phyloP scores from a whole-genome alignment of 1,140 invertebrate genomes.

The Drosophila lini region DNA sequence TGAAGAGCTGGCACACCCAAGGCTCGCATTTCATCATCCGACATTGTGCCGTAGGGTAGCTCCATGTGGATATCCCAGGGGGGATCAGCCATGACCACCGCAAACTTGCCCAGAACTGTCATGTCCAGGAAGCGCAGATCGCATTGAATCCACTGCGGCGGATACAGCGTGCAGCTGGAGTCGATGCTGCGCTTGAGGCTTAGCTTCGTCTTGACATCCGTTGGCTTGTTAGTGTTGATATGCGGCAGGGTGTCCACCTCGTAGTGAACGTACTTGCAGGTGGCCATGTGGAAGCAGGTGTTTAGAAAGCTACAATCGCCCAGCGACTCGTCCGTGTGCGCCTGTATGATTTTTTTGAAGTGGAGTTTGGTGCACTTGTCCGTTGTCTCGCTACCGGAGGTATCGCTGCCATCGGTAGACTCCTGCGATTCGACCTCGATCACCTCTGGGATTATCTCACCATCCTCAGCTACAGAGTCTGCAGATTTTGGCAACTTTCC shows the following conservation, averaged over 20 bases:
- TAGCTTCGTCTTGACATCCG: conserved; percentile 76
- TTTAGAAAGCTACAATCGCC: conserved; percentile 99
- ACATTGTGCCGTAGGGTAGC: conserved; percentile 99
- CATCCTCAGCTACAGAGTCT: conserved; percentile 62
- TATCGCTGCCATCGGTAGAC: conserved; percentile 66
- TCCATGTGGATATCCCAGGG: conserved; percentile 98
- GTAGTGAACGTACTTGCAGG: conserved; percentile 98
- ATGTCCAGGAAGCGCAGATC: conserved; percentile 98
- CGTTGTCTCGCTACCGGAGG: conserved; percentile 41
- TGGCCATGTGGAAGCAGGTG: conserved; percentile 99
- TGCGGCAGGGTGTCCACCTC: conserved; percentile 90
- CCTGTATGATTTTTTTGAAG: conserved; percentile 98
- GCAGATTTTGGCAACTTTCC: conserved; percentile 42
- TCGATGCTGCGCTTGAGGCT: conserved; percentile 75
- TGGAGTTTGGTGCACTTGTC: conserved; percentile 94
- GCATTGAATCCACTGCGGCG: conserved; percentile 98
- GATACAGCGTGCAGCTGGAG: conserved; percentile 90
- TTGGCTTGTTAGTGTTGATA: conserved; percentile 82
- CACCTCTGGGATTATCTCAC: conserved; percentile 69
- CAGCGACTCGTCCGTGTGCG: conserved; percentile 97
- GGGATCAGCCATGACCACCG: conserved; percentile 97
- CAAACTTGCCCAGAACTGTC: conserved; percentile 97
- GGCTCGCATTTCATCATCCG: conserved; percentile 99
- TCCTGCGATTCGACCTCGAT: conserved; percentile 66
- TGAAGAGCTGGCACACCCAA: conserved; percentile 95